Conservation (phyloP, 2,113 vertebrate genomes). For the Rhinogobius similis region DNA sequence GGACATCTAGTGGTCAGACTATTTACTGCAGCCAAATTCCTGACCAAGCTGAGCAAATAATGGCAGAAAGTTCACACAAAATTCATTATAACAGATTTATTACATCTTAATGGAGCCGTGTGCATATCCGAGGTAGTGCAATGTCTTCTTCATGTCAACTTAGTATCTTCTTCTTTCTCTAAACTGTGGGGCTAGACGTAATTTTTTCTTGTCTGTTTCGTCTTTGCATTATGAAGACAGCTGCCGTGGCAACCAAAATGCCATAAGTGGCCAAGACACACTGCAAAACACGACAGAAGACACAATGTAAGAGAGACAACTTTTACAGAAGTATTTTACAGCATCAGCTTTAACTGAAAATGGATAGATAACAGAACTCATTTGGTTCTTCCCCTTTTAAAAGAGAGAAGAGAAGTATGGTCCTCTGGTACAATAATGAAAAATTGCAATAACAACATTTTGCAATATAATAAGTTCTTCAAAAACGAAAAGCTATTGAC, state of each 20-base stretch:
- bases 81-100: conserved; percentile 26
- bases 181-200: conserved; percentile 18
- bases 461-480: too few relatives aligned
- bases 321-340: background rate
- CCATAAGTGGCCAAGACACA: conserved; percentile 67
- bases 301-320: background rate
- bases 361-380: background rate
- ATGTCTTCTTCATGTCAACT: background rate
- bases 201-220: conserved; percentile 37
- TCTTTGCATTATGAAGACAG: conserved; percentile 46
- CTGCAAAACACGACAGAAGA: conserved; percentile 43
- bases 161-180: background rate
- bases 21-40: conserved; percentile 5
- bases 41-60: too few relatives aligned
- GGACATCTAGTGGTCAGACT: conserved; percentile 1
- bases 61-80: too few relatives aligned
- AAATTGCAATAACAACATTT: background rate
- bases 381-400: background rate
- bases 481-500: too few relatives aligned
- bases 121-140: background rate
- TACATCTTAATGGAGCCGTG: background rate
- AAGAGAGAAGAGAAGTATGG: background rate
- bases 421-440: background rate
- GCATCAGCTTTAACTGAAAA: background rate
- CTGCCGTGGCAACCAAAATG: conserved; percentile 38